These are phyloP conservation scores for Parnassius glacialis DNA, from an alignment of 2,888 invertebrate species.

Conservation along the genomic window DNA sequence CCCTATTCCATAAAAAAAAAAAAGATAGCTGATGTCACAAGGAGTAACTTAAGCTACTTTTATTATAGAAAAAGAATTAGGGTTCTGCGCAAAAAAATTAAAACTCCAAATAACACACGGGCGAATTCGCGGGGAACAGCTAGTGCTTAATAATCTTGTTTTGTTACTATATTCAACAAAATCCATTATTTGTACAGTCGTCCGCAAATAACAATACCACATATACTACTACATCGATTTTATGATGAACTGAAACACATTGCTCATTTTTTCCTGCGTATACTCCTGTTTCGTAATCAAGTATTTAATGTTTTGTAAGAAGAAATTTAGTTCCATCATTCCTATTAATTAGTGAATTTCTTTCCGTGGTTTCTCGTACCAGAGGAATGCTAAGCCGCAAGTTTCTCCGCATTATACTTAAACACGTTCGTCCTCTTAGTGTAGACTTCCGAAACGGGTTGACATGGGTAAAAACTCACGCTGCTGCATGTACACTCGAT, in stretches of 20 bases:
- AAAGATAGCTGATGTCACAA: too few species aligned
- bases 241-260: not conserved
- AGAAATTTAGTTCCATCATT: not conserved
- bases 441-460: constrained; percentile 8
- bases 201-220: not conserved
- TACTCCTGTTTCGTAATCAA: not conserved
- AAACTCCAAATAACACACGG: too few species aligned
- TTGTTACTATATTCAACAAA: too few species aligned
- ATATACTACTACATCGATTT: not conserved
- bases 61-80: too few species aligned
- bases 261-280: not conserved
- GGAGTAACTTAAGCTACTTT: too few species aligned
- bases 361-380: not conserved
- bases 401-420: constrained; percentile 12
- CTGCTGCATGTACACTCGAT: not conserved
- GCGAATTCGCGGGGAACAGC: too few species aligned
- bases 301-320: not conserved
- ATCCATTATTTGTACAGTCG: not conserved
- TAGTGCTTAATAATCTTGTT: too few species aligned
- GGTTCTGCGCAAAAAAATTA: too few species aligned
- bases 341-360: constrained; percentile 7
- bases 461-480: constrained; percentile 7
- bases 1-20: too few species aligned
- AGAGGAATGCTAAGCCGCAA: constrained; percentile 7
- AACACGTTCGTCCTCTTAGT: constrained; percentile 16